Evolutionary conservation across 1,140 invertebrate species (phyloP), one percentile per base, ranked within the genome.

Genomic region (Aculops lycopersici): DNA sequence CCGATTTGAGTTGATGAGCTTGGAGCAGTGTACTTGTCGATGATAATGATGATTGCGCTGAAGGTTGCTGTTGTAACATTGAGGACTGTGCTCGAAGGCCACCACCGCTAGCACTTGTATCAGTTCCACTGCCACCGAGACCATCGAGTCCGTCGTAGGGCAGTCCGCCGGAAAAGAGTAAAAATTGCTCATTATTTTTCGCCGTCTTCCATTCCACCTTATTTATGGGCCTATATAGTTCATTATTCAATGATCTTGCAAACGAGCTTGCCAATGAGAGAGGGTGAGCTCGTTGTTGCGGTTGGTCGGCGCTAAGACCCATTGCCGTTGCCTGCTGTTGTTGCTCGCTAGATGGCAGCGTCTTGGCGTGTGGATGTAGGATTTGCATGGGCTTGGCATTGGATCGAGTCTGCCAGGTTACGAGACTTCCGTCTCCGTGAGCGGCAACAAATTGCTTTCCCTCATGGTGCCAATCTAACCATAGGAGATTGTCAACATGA

Each of bases 361-460:
- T 8, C 8, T n/a, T 8, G 8, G 81, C 79, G 58, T 94, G 86
- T 36, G 86, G 86, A 61, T 73, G 74, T 31, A 73, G 71, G 46
- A 80, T 60, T 46, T 68, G 73, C 38, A 71, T 61, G 5, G 81
- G 77, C 57, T 80, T 78, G 19, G 64, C 54, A 37, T 66, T 63
- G 45, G 69, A 66, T 50, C 72, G 68, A 14, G 74, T 61, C 49
- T 68, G 72, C 84, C 84, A 95, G 20, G 80, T 88, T 41, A 73
- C 73, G 36, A 95, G 65, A 36, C 78, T 83, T 37, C 90, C 90
- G 62, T 97, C 86, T 12, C 68, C 69, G 57, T 95, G 86, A 49
- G 77, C 77, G 47, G 76, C 83, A 71, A 97, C 83, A 56, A 97
- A 88, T 60, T 86, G 79, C 62, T 90, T 86, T 42, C 88, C 90